Conservation (phyloP, 2,113 vertebrate genomes). For the Verasper variegatus region DNA sequence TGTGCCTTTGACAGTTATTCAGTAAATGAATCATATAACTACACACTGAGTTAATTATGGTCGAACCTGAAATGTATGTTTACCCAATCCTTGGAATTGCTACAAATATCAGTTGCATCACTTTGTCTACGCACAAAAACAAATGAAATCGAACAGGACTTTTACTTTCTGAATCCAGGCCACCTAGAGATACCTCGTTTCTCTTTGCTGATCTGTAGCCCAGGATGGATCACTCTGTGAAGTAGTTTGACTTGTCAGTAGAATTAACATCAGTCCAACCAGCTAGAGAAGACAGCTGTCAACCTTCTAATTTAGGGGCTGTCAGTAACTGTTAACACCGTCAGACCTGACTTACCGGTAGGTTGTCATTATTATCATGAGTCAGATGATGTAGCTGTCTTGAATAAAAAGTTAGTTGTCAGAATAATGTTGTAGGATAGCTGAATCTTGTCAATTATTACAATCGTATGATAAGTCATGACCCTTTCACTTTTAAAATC, state of each 20-base stretch:
- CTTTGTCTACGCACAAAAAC: background rate
- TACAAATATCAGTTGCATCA: background rate
- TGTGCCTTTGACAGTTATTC: too few relatives aligned
- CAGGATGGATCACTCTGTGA: conserved; percentile 1
- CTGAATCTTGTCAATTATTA: background rate
- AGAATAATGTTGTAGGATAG: background rate
- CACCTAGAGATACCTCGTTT: background rate
- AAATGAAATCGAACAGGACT: background rate
- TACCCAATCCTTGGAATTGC: background rate
- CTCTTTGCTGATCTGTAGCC: background rate
- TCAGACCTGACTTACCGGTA: background rate
- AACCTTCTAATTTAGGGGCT: conserved; percentile 29
- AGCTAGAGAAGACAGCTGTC: conserved; percentile 26
- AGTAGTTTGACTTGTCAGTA: conserved; percentile 23
- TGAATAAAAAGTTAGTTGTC: background rate
- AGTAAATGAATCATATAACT: too few relatives aligned
- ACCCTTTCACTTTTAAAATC: background rate
- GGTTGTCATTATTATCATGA: conserved; percentile 6
- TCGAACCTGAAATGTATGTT: too few relatives aligned
- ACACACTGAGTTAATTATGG: too few relatives aligned
- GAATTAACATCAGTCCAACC: conserved; percentile 32
- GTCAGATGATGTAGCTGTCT: conserved; percentile 1
- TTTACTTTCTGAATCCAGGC: background rate
- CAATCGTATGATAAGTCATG: background rate
- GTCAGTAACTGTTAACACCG: conserved; percentile 10